Evolutionary conservation across 2,113 vertebrate genomes (phyloP).

Genomic region (Rhinichthys klamathensis): DNA sequence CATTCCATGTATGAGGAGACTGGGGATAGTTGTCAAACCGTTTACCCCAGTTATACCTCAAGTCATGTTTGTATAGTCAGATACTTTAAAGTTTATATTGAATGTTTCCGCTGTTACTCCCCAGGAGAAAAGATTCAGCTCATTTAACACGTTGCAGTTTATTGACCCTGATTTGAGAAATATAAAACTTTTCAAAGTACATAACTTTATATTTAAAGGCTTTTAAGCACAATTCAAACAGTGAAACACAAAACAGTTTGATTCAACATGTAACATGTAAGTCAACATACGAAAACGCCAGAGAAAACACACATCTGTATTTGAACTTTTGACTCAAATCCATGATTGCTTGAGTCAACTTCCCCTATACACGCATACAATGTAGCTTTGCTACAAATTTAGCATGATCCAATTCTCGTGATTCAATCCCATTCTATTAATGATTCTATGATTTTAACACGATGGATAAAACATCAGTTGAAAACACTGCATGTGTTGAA

Average conservation of each 20-base stretch:
- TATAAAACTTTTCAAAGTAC: background rate
- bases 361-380: background rate
- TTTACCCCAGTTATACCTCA: too few relatives aligned
- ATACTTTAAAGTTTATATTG: too few relatives aligned
- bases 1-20: background rate
- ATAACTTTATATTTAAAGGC: background rate
- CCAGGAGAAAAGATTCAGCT: too few relatives aligned
- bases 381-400: background rate
- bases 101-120: too few relatives aligned
- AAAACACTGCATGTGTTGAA: background rate
- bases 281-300: background rate
- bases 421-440: background rate
- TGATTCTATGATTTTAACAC: background rate
- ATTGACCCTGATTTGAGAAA: too few relatives aligned
- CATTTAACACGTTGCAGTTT: too few relatives aligned
- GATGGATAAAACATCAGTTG: background rate
- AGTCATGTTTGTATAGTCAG: too few relatives aligned
- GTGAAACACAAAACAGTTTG: background rate
- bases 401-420: background rate
- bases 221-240: background rate
- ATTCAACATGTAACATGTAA: background rate
- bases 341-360: slow-evolving; percentile 4
- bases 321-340: slow-evolving; percentile 28
- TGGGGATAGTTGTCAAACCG: background rate
- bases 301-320: background rate